Evolutionary conservation across 2,888 invertebrate species (phyloP).

Genomic region (Cryptus armator): DNA sequence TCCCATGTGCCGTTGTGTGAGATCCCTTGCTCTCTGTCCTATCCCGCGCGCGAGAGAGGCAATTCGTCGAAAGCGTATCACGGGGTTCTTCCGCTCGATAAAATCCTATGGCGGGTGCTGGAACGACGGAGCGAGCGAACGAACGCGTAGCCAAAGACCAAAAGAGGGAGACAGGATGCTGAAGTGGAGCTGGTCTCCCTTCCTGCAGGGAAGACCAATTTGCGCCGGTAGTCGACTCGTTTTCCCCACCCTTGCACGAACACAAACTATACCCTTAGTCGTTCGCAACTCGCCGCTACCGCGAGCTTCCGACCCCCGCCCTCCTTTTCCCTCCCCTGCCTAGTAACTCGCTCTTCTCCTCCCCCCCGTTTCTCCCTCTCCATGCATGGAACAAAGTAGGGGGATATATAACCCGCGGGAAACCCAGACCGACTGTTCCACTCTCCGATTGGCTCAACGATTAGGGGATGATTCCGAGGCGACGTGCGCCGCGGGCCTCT

Average conservation of each 20-base stretch:
- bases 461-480: constrained; percentile 79
- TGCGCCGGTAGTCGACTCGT: constrained; percentile 42
- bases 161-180: constrained; percentile 30
- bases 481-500: constrained; percentile 31
- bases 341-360: constrained; percentile 35
- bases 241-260: constrained; percentile 40
- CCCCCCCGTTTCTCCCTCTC: constrained; percentile 44
- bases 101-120: constrained; percentile 56
- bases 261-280: constrained; percentile 35
- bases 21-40: not conserved
- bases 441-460: constrained; percentile 77
- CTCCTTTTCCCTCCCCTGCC: too few relatives aligned
- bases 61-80: constrained; percentile 66
- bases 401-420: constrained; percentile 59
- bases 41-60: constrained; percentile 40
- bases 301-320: constrained; percentile 33
- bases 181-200: constrained; percentile 20
- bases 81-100: constrained; percentile 67
- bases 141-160: constrained; percentile 6
- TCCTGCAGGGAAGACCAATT: constrained; percentile 58
- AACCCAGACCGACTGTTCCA: constrained; percentile 37
- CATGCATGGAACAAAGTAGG: constrained; percentile 33
- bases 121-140: constrained; percentile 22
- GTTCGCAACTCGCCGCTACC: not conserved
- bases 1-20: not conserved